Percentiles rank a stretch among this genome's conserved stretches.
phyloP scores from a whole-genome alignment of 2,113 vertebrate genomes.

The Phaethornis superciliosus region DNA sequence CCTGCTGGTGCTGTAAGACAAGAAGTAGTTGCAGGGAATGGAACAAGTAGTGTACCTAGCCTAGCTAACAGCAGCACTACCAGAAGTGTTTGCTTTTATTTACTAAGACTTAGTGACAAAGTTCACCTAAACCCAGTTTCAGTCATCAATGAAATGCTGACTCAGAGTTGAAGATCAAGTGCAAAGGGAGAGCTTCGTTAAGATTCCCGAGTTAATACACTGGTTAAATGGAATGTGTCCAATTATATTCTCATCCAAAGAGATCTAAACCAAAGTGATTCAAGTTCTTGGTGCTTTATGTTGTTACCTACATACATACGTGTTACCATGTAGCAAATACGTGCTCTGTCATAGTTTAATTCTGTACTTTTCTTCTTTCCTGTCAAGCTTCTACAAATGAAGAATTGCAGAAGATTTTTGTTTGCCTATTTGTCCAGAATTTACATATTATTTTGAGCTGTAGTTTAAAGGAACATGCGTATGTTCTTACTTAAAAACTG shows the following conservation, averaged over 20 bases:
- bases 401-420: not conserved
- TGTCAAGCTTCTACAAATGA: not conserved
- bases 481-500: too few species aligned
- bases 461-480: conserved; percentile 23
- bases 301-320: too few species aligned
- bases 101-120: not conserved
- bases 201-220: not conserved
- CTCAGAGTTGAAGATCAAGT: not conserved
- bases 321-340: not conserved
- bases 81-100: not conserved
- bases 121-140: not conserved
- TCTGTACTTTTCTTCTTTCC: not conserved
- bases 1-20: not conserved
- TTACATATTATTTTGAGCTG: not conserved
- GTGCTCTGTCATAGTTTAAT: not conserved
- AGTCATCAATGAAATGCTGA: not conserved
- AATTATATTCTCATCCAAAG: not conserved
- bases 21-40: not conserved
- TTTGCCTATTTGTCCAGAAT: not conserved
- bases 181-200: not conserved
- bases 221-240: not conserved
- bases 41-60: not conserved
- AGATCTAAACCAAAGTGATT: not conserved
- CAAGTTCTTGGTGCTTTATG: not conserved
- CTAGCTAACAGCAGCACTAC: not conserved